Conservation (phyloP, 2,888 invertebrate species). For the Imbricaverruca yamaguchii region DNA sequence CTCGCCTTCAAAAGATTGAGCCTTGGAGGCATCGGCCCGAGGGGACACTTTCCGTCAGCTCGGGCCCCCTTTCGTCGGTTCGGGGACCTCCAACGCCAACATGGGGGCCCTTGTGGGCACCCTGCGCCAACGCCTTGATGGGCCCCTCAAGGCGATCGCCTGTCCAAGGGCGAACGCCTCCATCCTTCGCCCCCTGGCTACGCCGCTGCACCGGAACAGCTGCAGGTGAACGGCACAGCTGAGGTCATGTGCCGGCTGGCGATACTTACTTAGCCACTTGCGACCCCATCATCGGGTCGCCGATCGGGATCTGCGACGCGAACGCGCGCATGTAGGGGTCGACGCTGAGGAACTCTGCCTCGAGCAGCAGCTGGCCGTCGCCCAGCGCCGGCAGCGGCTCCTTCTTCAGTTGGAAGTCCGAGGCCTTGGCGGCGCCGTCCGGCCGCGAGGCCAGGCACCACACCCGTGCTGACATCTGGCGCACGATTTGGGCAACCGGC, state of each 20-base stretch:
- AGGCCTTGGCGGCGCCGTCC: slow-evolving; percentile 9
- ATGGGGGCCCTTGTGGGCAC: neutral
- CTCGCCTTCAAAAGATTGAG: too few species aligned
- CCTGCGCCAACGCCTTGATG: neutral
- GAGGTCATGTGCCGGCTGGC: neutral
- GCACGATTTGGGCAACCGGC: neutral
- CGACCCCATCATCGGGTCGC: neutral
- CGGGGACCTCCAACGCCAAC: too few species aligned
- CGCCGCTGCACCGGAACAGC: too few species aligned
- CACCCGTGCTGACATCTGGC: slow-evolving; percentile 2
- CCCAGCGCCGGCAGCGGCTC: neutral
- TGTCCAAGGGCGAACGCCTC: too few species aligned
- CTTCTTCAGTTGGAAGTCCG: slow-evolving; percentile 3
- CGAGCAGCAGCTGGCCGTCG: neutral
- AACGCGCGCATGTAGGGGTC: slow-evolving; percentile 17
- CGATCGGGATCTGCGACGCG: neutral
- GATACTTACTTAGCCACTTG: slow-evolving; percentile 13
- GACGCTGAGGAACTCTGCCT: slow-evolving; percentile 23
- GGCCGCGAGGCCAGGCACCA: neutral
- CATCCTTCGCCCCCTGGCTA: neutral
- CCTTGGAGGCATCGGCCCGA: too few species aligned
- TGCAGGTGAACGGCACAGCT: too few species aligned
- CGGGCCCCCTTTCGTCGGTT: too few species aligned
- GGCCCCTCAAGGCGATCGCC: too few species aligned
- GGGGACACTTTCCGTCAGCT: too few species aligned